phyloP scores from a whole-genome alignment of 1,140 invertebrate species.

The Drosophila parvula region DNA sequence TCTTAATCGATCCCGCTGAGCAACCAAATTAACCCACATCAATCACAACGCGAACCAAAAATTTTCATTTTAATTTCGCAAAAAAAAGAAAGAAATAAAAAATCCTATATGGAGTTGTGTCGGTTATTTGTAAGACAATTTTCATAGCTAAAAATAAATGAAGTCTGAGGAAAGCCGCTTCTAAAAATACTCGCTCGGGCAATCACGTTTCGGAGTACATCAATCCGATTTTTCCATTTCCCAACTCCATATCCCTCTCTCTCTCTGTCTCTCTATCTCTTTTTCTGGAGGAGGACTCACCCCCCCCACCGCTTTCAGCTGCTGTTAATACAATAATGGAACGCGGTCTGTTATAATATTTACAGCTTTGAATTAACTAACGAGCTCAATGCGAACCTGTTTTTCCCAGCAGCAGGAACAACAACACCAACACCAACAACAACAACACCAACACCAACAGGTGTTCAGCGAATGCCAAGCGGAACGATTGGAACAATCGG shows the following conservation, averaged over 20 bases:
- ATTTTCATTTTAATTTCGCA: conserved; percentile 39
- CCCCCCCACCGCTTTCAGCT: neutral
- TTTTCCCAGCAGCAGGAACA: conserved; percentile 20
- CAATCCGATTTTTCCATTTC: conserved; percentile 18
- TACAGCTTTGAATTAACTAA: conserved; percentile 81
- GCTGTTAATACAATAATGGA: conserved; percentile 79
- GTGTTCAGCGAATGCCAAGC: conserved; percentile 57
- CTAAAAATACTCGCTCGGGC: conserved; percentile 35
- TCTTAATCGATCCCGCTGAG: conserved; percentile 38
- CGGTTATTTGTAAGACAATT: conserved; percentile 41
- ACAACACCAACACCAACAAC: neutral
- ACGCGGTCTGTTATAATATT: conserved; percentile 77
- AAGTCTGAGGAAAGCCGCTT: conserved; percentile 7
- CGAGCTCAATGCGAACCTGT: conserved; percentile 68
- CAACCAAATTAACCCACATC: conserved; percentile 50
- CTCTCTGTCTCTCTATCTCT: neutral
- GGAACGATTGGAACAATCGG: conserved; percentile 49
- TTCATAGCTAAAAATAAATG: conserved; percentile 32
- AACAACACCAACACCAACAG: conserved; percentile 50
- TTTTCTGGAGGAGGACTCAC: neutral
- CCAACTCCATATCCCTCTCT: neutral
- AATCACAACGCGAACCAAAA: conserved; percentile 40
- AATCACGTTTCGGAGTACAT: conserved; percentile 19
- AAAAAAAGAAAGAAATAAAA: neutral
- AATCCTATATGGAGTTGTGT: conserved; percentile 20